Percentiles rank a stretch among this genome's conserved stretches.
These are phyloP conservation scores for Phyllopteryx taeniolatus DNA, from an alignment of 2,113 vertebrate genomes.

Conservation along the genomic window DNA sequence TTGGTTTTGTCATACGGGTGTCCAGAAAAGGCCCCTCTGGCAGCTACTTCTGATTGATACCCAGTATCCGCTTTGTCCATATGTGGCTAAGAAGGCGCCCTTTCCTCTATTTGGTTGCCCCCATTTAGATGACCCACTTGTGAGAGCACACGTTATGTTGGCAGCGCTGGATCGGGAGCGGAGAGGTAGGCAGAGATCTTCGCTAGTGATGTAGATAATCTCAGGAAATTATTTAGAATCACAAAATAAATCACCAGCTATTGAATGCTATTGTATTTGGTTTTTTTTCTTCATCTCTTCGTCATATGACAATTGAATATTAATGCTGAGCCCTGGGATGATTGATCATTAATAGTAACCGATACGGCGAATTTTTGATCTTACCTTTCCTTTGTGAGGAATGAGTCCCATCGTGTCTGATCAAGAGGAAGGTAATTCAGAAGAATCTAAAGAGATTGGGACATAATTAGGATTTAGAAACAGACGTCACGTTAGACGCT, in stretches of 20 bases:
- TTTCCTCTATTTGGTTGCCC: too few relatives aligned
- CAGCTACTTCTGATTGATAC: too few relatives aligned
- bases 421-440: constrained; percentile 93
- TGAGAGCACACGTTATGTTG: too few relatives aligned
- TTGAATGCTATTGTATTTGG: neutral
- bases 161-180: too few relatives aligned
- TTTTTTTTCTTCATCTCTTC: neutral
- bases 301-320: neutral
- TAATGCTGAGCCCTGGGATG: neutral
- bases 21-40: too few relatives aligned
- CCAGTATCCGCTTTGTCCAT: too few relatives aligned
- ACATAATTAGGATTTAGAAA: neutral
- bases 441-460: constrained; percentile 78
- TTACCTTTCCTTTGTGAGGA: constrained; percentile 93
- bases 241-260: neutral
- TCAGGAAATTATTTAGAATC: neutral
- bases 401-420: constrained; percentile 84
- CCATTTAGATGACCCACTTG: too few relatives aligned
- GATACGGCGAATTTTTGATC: neutral
- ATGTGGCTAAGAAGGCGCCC: too few relatives aligned
- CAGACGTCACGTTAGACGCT: neutral
- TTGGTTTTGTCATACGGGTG: too few relatives aligned
- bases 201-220: too few relatives aligned
- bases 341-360: neutral
- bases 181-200: too few relatives aligned